phyloP scores from a whole-genome alignment of 1,140 invertebrate species.

The Campoletis sonorensis region DNA sequence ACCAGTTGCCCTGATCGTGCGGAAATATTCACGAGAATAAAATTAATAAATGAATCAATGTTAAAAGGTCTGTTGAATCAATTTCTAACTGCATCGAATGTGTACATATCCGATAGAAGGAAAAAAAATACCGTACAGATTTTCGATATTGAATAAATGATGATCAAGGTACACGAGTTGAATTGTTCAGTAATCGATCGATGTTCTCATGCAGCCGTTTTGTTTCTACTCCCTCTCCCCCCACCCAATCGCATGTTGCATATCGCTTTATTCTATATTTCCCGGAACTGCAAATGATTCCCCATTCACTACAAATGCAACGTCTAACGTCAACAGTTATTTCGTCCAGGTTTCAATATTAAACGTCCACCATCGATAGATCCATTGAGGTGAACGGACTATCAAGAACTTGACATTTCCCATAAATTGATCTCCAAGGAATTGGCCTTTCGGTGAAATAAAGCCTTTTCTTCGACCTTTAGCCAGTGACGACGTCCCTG shows the following conservation, averaged over 20 bases:
- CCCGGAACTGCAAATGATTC: not conserved
- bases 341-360: not conserved
- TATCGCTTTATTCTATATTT: not conserved
- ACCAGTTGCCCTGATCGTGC: no score
- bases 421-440: no score
- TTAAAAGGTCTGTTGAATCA: no score
- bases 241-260: not conserved
- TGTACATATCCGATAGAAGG: not conserved
- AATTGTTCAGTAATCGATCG: not conserved
- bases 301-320: not conserved
- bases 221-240: not conserved
- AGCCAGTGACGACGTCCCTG: no score
- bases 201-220: not conserved
- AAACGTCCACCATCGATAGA: not conserved
- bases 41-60: no score
- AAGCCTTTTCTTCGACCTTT: no score
- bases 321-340: not conserved
- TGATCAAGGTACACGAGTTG: not conserved
- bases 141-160: constrained; percentile 1
- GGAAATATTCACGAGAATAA: no score
- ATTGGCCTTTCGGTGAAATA: no score
- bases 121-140: not conserved
- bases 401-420: no score
- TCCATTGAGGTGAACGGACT: not conserved
- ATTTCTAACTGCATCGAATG: not conserved